Percentiles rank a stretch among this genome's conserved stretches.
Evolutionary conservation across 2,888 invertebrate genomes (phyloP).

Genomic region (Coelinius sp.): DNA sequence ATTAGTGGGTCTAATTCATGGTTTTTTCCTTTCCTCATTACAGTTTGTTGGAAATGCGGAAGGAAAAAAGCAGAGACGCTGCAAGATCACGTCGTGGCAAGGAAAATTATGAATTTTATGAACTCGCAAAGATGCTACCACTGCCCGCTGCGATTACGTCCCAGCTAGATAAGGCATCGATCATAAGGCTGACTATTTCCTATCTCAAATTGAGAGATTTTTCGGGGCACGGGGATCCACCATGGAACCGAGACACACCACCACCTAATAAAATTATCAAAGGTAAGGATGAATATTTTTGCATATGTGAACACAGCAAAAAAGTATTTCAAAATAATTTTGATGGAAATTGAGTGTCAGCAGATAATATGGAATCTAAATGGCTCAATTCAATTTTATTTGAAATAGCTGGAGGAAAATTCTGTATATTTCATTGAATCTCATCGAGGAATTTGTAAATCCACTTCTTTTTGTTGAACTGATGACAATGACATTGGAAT

Average conservation of each 20-base stretch:
- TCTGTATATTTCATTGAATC: too few species aligned
- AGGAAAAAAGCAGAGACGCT: constrained; percentile 94
- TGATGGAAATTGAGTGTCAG: not conserved
- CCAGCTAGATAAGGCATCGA: constrained; percentile 95
- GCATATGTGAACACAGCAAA: not conserved
- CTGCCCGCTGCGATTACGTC: constrained; percentile 92
- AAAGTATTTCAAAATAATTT: not conserved
- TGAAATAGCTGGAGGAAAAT: too few species aligned
- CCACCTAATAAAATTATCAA: constrained; percentile 85
- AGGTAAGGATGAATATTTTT: constrained; percentile 75
- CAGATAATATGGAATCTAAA: too few species aligned
- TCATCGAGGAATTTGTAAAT: too few species aligned
- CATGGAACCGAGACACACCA: constrained; percentile 90
- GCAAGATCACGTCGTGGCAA: constrained; percentile 92
- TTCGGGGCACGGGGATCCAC: constrained; percentile 95
- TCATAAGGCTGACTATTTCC: constrained; percentile 95
- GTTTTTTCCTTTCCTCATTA: constrained; percentile 69
- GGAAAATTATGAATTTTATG: constrained; percentile 97
- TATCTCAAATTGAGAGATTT: constrained; percentile 96
- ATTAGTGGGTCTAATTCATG: not conserved
- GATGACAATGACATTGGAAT: too few species aligned
- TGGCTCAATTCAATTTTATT: too few species aligned
- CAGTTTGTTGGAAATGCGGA: constrained; percentile 93
- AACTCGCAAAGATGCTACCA: constrained; percentile 94
- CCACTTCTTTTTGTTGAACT: too few species aligned